Conservation (phyloP, 2,797 vertebrate genomes). For the Babyrousa celebensis region DNA sequence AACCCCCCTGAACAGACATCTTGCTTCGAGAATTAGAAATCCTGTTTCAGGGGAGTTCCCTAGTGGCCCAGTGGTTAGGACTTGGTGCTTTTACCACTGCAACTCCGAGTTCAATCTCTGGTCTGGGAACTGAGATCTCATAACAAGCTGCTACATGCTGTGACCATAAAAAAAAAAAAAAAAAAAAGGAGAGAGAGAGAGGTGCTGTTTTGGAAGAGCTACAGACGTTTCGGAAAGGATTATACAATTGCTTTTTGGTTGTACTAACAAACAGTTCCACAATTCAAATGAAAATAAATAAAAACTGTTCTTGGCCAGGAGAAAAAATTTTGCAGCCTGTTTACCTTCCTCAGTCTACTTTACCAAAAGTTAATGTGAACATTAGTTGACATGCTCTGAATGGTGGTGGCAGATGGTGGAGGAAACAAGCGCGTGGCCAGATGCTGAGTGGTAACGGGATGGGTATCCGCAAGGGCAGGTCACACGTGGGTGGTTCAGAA, state of each 20-base stretch:
- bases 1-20: background rate
- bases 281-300: background rate
- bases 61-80: too few relatives aligned
- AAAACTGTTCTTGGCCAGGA: background rate
- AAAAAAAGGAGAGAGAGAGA: too few relatives aligned
- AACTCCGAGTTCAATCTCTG: too few relatives aligned
- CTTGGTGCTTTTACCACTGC: too few relatives aligned
- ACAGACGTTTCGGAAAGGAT: background rate
- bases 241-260: background rate
- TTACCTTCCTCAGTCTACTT: background rate
- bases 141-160: too few relatives aligned
- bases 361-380: background rate
- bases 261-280: background rate
- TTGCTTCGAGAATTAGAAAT: conserved; percentile 11
- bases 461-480: background rate
- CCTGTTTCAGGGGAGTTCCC: too few relatives aligned
- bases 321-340: background rate
- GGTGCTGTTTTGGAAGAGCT: background rate
- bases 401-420: background rate
- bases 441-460: background rate
- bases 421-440: background rate
- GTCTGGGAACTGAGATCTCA: too few relatives aligned
- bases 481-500: background rate
- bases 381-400: background rate
- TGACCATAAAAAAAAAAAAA: too few relatives aligned